Evolutionary conservation across 2,113 vertebrate genomes (phyloP), one percentile per base, ranked within the genome.

Genomic region (Herpailurus yagouaroundi): DNA sequence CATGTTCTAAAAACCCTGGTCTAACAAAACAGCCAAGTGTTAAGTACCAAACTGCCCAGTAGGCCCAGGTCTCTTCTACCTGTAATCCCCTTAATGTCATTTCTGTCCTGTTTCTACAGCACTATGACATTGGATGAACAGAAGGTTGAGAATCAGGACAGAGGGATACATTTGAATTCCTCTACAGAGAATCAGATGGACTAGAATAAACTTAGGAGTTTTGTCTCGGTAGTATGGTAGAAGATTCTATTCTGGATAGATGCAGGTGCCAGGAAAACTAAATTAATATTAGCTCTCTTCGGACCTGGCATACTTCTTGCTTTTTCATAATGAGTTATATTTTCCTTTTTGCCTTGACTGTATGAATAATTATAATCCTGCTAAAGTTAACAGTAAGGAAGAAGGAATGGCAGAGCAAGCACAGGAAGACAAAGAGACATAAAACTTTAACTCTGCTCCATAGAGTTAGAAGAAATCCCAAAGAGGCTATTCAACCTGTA

Each of bases 1-100:
- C 80, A 92, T 95, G 57, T 79, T 94, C 85, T 74, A 25, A 96
- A 97, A 98, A 96, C 4, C 19, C 57, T 94, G 83, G 45, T 38
- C 66, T 36, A 73, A 77, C 81, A 11, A 80, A 83, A 94, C 48
- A 95, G 57, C 33, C 87, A 71, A 68, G 8, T 92, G 48, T 21
- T 6, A 63, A 73, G 63, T 41, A 85, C 27, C 21, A n/a, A 88
- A 91, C 7, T 82, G 12, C 90, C 57, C 31, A 18, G 73, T 21
- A 7, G 38, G n/a, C 41, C 31, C 38, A 63, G 14, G 48, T 74
- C 71, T 73, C 21, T 85, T 90, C 55, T 38, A 36, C 7, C 10
- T 38, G 21, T 60, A 31, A 14, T 66, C n/a, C 89, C 68, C 60
- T 91, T 48, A 15, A 19, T 90, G 19, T 29, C 50, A 41, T 89